Base-by-base conservation (phyloP, 2,113 vertebrate species). In the Amphiprion percula region DNA sequence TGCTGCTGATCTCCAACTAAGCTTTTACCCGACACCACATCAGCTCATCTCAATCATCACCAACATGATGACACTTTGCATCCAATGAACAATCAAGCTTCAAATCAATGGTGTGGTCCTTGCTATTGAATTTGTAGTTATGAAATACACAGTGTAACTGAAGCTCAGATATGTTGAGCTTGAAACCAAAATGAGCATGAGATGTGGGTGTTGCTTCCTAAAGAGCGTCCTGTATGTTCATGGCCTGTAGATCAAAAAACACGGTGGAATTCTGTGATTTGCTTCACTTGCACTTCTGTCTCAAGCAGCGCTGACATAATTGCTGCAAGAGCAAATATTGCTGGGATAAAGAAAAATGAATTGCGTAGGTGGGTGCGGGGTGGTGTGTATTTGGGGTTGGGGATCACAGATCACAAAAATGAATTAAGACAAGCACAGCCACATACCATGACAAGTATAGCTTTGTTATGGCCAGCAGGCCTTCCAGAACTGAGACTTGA, bases 401-500 rank as follows among this genome's bases (percentile, higher is more conserved):
- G 26, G 23, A 7, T n/a, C 5, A 55, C 16, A 24, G 44, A 64
- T 81, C 63, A 71, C 55, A 65, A n/a, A 72, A 70, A 78, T 64
- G 10, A 79, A 44, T 63, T 4, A 30, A 12, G 79, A 74, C 69
- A 70, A 30, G 56, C 50, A 30, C 54, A 73, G 76, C 28, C 56
- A 39, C 69, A 41, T 67, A 63, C 63, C 21, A 74, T 37, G 53
- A 21, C 24, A 59, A n/a, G 46, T 10, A 2, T 9, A 12, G 72
- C 49, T 72, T 62, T 73, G 47, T 73, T 71, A 26, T 63, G 44
- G 44, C 72, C 79, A 54, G 71, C 76, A 69, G 77, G 73, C 65
- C 0, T 56, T 53, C 59, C 72, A 68, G 15, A 23, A 16, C 52
- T 53, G n/a, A 0, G 28, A 28, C 23, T 52, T 67, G 56, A 80